Conservation (phyloP, 64 coral and sea anemone genomes). For the Dendrophyllia cribrosa region DNA sequence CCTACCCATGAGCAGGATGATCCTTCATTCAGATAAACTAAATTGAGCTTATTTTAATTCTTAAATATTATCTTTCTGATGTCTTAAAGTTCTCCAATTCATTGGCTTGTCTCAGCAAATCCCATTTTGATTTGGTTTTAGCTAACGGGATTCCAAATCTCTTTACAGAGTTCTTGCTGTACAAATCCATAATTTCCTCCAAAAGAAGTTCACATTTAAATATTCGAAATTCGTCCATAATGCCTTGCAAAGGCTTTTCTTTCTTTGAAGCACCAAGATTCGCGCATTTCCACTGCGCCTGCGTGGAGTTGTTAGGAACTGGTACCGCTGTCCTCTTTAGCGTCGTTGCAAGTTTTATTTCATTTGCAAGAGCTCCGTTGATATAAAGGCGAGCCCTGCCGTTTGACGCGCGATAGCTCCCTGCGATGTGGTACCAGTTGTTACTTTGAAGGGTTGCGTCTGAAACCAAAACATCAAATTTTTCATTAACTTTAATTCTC, state of each 20-base stretch:
- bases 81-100: neutral
- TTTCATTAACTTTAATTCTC: neutral
- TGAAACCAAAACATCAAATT: conserved; percentile 20
- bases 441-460: conserved; percentile 55
- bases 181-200: conserved; percentile 89
- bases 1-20: no score
- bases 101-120: neutral
- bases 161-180: conserved; percentile 83
- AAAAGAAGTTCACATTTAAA: conserved; percentile 90
- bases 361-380: conserved; percentile 70
- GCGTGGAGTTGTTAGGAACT: neutral
- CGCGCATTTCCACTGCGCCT: conserved; percentile 81
- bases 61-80: neutral
- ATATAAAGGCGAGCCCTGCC: conserved; percentile 86
- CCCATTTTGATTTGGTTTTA: neutral
- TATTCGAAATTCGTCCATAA: conserved; percentile 93
- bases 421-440: conserved; percentile 83
- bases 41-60: no score
- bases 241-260: conserved; percentile 76
- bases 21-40: no score
- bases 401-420: conserved; percentile 63
- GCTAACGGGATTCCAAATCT: conserved; percentile 73
- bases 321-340: conserved; percentile 42
- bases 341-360: neutral
- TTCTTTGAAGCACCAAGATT: conserved; percentile 58